Evolutionary conservation across 30 jellyfish, hydroid and myxozoan species (phyloP).

Genomic region (Clytia hemisphaerica): DNA sequence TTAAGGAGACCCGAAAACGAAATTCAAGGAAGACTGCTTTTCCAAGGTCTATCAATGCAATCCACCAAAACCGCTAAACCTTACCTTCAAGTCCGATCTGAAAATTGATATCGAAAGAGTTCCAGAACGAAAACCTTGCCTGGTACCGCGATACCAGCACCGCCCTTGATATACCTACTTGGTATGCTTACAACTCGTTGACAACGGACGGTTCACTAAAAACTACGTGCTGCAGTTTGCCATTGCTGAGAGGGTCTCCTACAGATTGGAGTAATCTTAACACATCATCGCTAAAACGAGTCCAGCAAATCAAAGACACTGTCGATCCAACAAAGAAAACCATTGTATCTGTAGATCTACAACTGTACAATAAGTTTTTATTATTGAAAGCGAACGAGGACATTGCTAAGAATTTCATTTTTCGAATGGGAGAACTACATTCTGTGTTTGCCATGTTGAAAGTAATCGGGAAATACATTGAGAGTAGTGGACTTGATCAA

Average conservation of each 20-base stretch:
- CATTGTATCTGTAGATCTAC: slow-evolving; percentile 1
- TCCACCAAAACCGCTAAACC: too few relatives aligned
- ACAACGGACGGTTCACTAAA: not conserved
- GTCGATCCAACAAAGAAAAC: not conserved
- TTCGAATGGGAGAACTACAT: slow-evolving; percentile 24
- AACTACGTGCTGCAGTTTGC: slow-evolving; percentile 13
- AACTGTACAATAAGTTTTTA: not conserved
- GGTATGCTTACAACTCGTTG: slow-evolving; percentile 31
- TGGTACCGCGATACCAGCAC: too few relatives aligned
- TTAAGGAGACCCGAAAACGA: too few relatives aligned
- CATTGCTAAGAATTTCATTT: not conserved
- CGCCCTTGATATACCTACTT: slow-evolving; percentile 22
- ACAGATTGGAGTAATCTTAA: slow-evolving; percentile 27
- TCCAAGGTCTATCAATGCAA: too few relatives aligned
- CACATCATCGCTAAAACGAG: not conserved
- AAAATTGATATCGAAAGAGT: too few relatives aligned
- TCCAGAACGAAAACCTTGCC: too few relatives aligned
- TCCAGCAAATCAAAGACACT: slow-evolving; percentile 4
- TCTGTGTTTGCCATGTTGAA: slow-evolving; percentile 13
- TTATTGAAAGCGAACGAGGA: slow-evolving; percentile 10
- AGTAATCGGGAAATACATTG: slow-evolving; percentile 23
- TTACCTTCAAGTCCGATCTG: too few relatives aligned
- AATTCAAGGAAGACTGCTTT: too few relatives aligned
- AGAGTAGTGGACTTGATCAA: slow-evolving; percentile 28
- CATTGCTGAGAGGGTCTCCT: slow-evolving; percentile 20